Percentiles rank a stretch among this genome's conserved stretches.
Conservation (phyloP, 2,113 vertebrate genomes). For the Sturnus vulgaris region DNA sequence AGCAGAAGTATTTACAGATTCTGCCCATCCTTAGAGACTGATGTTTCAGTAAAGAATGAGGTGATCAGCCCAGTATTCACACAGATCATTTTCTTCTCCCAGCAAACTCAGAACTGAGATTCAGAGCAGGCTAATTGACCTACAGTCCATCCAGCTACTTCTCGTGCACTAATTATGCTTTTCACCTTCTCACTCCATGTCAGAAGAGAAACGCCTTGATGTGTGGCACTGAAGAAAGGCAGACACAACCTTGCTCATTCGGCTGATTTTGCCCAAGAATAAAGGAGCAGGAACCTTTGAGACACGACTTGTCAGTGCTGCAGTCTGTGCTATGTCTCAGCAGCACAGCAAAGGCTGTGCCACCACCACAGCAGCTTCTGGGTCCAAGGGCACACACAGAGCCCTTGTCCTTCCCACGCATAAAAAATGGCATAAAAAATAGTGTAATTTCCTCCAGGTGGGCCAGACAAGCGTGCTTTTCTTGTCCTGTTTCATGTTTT, state of each 20-base stretch:
- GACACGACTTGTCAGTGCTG: accelerated
- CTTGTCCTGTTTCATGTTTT: neutral
- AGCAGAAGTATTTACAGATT: neutral
- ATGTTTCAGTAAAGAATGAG: neutral
- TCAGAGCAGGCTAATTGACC: conserved; percentile 51
- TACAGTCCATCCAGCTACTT: conserved; percentile 29
- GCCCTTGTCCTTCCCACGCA: neutral
- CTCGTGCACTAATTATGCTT: conserved; percentile 41
- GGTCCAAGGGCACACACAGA: neutral
- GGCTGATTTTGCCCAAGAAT: conserved; percentile 35
- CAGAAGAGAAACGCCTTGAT: conserved; percentile 27
- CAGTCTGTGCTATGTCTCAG: neutral
- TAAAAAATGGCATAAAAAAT: neutral
- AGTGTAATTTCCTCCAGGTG: neutral
- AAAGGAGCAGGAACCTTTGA: neutral
- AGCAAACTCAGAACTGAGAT: conserved; percentile 44
- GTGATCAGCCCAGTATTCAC: neutral
- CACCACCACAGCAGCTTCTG: neutral
- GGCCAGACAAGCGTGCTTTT: neutral
- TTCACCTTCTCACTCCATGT: conserved; percentile 42
- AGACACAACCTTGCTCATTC: neutral
- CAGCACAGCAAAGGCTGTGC: neutral
- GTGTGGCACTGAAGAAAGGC: conserved; percentile 18
- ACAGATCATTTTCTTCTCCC: conserved; percentile 34
- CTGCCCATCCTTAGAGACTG: neutral